Evolutionary conservation across 1,140 invertebrate genomes (phyloP).

Genomic region (Steinernema khuongi): DNA sequence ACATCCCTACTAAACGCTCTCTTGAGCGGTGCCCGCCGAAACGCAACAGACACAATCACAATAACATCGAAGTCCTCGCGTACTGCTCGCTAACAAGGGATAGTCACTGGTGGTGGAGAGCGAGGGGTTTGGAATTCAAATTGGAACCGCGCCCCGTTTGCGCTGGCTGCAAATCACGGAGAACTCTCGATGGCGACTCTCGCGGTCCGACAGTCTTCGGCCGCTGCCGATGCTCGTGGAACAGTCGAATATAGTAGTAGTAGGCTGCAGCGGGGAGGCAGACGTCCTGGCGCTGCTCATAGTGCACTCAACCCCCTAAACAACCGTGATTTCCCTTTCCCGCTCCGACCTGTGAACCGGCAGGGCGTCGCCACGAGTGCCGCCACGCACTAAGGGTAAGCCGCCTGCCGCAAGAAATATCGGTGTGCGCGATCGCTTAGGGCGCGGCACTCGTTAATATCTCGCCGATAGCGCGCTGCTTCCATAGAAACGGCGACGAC

Average conservation of each 20-base stretch:
- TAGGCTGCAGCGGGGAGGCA: not conserved
- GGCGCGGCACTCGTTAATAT: conserved; percentile 6
- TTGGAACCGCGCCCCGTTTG: too few species aligned
- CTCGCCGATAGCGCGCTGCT: not conserved
- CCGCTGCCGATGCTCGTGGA: not conserved
- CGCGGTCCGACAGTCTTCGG: not conserved
- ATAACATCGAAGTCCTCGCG: not conserved
- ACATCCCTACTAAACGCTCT: not conserved
- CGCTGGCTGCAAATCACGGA: too few species aligned
- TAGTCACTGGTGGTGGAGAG: not conserved
- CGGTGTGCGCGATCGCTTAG: conserved; percentile 12
- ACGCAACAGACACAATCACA: not conserved
- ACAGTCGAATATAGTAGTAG: not conserved
- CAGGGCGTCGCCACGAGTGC: not conserved
- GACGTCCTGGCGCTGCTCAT: not conserved
- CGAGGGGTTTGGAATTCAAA: not conserved
- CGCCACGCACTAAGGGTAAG: conserved; percentile 5
- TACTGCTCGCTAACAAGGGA: not conserved
- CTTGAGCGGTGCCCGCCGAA: not conserved
- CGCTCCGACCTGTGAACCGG: not conserved
- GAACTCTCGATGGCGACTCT: too few species aligned
- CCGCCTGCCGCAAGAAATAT: not conserved
- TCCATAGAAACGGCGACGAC: conserved; percentile 10
- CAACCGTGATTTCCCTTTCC: not conserved
- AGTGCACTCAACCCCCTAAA: not conserved